Conservation (phyloP, 1,140 invertebrate species). For the Idris sp. region DNA sequence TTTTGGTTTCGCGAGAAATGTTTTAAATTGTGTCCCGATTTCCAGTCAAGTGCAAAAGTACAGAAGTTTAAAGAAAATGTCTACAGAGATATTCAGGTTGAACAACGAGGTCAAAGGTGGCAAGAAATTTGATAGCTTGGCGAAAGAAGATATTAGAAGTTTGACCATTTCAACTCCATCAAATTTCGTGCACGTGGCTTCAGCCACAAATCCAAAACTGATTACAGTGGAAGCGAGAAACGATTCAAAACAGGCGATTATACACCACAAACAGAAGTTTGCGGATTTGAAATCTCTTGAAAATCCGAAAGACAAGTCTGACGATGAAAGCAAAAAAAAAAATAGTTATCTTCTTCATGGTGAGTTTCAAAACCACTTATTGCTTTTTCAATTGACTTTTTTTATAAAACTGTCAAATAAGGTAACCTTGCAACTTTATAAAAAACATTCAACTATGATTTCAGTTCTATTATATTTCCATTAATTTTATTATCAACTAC, state of each 20-base stretch:
- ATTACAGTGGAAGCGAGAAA: constrained; percentile 29
- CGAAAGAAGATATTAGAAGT: constrained; percentile 59
- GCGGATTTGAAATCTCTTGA: constrained; percentile 36
- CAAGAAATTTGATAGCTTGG: constrained; percentile 21
- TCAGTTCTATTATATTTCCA: no score
- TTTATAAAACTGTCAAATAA: no score
- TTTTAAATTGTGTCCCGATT: constrained; percentile 69
- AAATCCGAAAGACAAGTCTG: constrained; percentile 36
- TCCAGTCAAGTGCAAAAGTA: constrained; percentile 49
- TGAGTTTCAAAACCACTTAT: constrained; percentile 14
- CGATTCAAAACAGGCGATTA: constrained; percentile 56
- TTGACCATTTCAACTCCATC: constrained; percentile 69
- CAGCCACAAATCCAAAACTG: constrained; percentile 66
- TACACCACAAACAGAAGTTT: constrained; percentile 67
- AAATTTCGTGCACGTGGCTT: constrained; percentile 74
- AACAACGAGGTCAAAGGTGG: constrained; percentile 6
- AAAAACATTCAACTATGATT: no score
- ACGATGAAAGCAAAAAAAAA: constrained; percentile 18
- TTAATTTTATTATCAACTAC: no score
- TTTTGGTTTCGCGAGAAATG: constrained; percentile 65
- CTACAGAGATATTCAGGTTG: constrained; percentile 51
- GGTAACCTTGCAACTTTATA: no score
- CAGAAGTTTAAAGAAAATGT: constrained; percentile 48
- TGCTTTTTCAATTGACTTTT: no score
- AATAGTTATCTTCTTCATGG: constrained; percentile 21